Percentiles rank a stretch among this genome's conserved stretches.
Conservation (phyloP, 64 coral and sea anemone species). For the Porites lutea region DNA sequence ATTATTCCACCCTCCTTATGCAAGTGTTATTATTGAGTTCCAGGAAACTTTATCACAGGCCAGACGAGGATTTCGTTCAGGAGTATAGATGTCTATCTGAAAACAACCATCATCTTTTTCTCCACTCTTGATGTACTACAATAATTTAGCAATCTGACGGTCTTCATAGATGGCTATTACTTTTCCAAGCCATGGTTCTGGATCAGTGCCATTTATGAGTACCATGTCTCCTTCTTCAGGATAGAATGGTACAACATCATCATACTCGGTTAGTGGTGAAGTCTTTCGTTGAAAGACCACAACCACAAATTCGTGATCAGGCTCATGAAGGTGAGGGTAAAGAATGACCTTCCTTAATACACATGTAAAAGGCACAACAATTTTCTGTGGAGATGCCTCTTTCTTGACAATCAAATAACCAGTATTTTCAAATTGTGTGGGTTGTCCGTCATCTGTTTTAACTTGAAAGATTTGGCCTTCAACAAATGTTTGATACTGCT, state of each 20-base stretch:
- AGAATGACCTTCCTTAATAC: conserved; percentile 22
- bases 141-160: conserved; percentile 19
- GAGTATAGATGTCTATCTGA: conserved; percentile 28
- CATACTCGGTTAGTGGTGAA: not conserved
- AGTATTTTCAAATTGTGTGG: conserved; percentile 21
- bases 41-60: conserved; percentile 21
- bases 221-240: not conserved
- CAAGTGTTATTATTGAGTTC: conserved; percentile 21
- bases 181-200: conserved; percentile 24
- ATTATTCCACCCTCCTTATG: conserved; percentile 7
- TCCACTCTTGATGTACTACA: conserved; percentile 18
- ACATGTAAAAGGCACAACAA: conserved; percentile 28
- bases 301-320: not conserved
- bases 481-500: conserved; percentile 31
- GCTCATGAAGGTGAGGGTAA: conserved; percentile 1
- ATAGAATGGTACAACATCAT: not conserved
- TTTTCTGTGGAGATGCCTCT: not conserved
- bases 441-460: not conserved
- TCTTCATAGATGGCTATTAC: conserved; percentile 7
- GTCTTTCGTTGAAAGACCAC: not conserved
- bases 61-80: conserved; percentile 13
- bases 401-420: not conserved
- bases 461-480: conserved; percentile 1
- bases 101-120: conserved; percentile 23
- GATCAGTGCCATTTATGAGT: conserved; percentile 21